Base-by-base conservation (phyloP, 1,140 invertebrate genomes). In the Caenorhabditis brenneri region DNA sequence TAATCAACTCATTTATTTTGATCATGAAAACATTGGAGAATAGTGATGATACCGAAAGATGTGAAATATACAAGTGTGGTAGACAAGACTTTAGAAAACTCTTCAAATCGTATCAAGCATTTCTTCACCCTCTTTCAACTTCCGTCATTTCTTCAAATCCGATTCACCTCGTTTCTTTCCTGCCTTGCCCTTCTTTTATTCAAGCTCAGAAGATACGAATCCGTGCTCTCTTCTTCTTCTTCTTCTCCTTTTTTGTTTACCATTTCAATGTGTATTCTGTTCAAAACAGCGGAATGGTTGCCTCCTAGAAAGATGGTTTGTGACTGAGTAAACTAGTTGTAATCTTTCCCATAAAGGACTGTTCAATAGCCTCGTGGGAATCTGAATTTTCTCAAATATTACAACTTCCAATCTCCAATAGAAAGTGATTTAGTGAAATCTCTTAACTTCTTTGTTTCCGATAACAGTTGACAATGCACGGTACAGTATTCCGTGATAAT, bases 111-210 rank as follows among this genome's bases (percentile, higher is more conserved):
- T 74, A 74, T 74, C 65, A 74, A 74, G 65, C 19, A 74, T 33
- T 65, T 65, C 65, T 65, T 65, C 58, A 65, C 58, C 46, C 65
- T 39, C 22, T 42, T 31, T 74, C 36, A 19, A 74, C 65, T 74
- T 74, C 65, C 65, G 65, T 46, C n/a, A 15, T 29, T 74, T 74
- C 36, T 33, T 74, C 65, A 74, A 74, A 74, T 74, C 65, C 36
- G 65, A 74, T 74, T 74, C 65, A 74, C 65, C 65, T 74, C 65
- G 65, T 42, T 74, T 74, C 46, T n/a, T 65, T 65, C 12, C 22
- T 22, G 19, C 22, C 3, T 24, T n/a, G 10, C 22, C 46, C 65
- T 74, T 46, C 33, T 46, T 36, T 15, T 65, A 29, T 31, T 33
- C 19, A 29, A 9, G 24, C 24, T n/a, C 2, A 65, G 42, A 74